Conservation (phyloP, 2,113 vertebrate species). For the Tetrax tetrax region DNA sequence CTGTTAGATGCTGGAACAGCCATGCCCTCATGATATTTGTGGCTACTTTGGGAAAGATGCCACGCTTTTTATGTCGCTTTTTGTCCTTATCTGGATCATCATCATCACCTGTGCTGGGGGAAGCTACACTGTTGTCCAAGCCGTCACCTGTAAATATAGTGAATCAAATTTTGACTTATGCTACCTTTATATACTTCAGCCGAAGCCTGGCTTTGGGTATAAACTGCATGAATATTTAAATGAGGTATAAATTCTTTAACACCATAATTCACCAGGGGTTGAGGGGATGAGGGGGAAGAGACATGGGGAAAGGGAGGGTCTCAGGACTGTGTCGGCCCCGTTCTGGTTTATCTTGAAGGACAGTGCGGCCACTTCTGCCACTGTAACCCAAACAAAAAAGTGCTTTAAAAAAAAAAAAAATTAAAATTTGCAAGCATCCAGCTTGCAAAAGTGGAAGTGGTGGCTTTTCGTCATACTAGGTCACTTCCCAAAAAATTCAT, state of each 20-base stretch:
- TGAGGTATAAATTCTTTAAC: conserved; percentile 72
- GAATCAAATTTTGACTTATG: conserved; percentile 85
- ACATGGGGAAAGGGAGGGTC: conserved; percentile 14
- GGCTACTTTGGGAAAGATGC: conserved; percentile 99
- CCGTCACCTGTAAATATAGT: conserved; percentile 96
- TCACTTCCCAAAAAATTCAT: conserved; percentile 40
- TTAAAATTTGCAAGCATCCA: neutral
- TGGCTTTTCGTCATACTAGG: neutral
- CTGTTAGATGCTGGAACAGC: conserved; percentile 99
- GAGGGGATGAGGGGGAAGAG: conserved; percentile 21
- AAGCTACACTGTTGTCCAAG: conserved; percentile 99
- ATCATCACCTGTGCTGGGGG: conserved; percentile 98
- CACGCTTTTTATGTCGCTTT: conserved; percentile 99
- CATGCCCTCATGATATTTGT: conserved; percentile 99
- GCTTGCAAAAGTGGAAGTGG: conserved; percentile 1
- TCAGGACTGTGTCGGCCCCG: conserved; percentile 45
- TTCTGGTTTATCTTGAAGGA: conserved; percentile 48
- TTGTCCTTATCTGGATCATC: conserved; percentile 99
- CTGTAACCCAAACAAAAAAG: neutral
- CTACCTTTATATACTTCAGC: conserved; percentile 80
- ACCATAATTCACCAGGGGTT: conserved; percentile 57
- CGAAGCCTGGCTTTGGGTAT: conserved; percentile 80
- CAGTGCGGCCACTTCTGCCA: neutral
- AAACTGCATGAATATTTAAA: conserved; percentile 79
- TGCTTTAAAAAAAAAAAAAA: neutral